Base-by-base conservation (phyloP, 2,888 invertebrate species). In the Zele albiditarsus region DNA sequence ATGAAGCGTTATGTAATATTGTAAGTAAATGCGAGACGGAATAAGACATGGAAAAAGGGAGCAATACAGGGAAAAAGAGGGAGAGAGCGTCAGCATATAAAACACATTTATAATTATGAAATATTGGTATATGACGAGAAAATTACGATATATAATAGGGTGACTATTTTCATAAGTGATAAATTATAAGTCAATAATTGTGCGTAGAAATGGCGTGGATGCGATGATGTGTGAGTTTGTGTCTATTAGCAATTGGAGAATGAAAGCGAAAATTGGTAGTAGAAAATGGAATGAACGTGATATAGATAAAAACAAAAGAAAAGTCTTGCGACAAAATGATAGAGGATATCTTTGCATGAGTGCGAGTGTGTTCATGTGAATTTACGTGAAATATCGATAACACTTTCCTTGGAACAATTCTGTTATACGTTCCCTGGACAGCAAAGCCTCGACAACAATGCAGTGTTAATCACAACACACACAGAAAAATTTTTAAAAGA, bases 81-180 rank as follows among this genome's bases (percentile, higher is more conserved):
- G 49, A 66, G 58, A 74, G 58, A 42, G 42, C 23, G 20, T 31
- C 38, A 16, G 25, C 16, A 65, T 20, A 42, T 28, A 53, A 72
- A 49, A 71, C 20, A 62, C 27, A 6, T 58, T 60, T 60, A 71
- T 62, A 42, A 49, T 62, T 71, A 71, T 71, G 16, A 71, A 38
- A 71, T 63, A 71, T 65, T 65, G 23, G 65, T 71, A 62, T 63
- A 71, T 23, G 28, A 62, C 28, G 79, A 81, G 79, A 82, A 79
- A 83, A 84, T 82, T 82, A 85, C 80, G 82, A 85, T 84, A 84
- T 76, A 83, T 84, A 82, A 86, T 82, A 84, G 81, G 80, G 84
- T 83, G 82, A 87, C 84, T 89, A 89, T 89, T 89, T 89, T 89
- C 89, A 82, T 88, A 89, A 88, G 83, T 83, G 82, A 83, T 85